Evolutionary conservation across 2,797 vertebrate species (phyloP).

Genomic region (Spinibarbus caldwelli): DNA sequence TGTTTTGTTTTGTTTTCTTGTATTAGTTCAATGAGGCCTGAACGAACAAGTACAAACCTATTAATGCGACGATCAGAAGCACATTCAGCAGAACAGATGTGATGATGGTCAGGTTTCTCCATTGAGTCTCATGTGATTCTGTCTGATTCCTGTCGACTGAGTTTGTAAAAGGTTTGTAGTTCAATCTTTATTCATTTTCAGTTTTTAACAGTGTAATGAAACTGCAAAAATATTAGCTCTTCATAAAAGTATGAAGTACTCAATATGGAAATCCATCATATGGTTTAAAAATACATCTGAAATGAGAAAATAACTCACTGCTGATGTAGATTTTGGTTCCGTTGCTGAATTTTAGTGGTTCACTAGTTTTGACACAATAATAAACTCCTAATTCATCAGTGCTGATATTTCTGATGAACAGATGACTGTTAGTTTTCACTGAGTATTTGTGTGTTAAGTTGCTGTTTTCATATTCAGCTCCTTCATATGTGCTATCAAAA

Average conservation of each 20-base stretch:
- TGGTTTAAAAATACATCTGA: neutral
- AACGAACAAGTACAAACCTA: neutral
- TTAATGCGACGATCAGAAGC: neutral
- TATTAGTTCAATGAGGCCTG: no score
- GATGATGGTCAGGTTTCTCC: neutral
- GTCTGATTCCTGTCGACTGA: neutral
- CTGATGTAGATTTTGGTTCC: neutral
- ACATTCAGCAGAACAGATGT: neutral
- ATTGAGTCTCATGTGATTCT: neutral
- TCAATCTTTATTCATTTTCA: no score
- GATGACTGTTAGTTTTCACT: neutral
- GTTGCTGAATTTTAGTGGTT: neutral
- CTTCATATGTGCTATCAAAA: rapidly evolving
- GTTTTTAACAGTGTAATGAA: no score
- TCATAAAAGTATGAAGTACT: no score
- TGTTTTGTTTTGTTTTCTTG: no score
- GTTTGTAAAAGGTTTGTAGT: no score
- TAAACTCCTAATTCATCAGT: neutral
- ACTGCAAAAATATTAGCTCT: no score
- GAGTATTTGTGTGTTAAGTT: neutral
- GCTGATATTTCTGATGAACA: neutral
- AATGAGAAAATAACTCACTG: neutral
- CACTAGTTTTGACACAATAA: neutral
- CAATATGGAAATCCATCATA: neutral
- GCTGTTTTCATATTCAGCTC: neutral